phyloP scores from a whole-genome alignment of 2,888 invertebrate genomes.

The Tipula confusa region DNA sequence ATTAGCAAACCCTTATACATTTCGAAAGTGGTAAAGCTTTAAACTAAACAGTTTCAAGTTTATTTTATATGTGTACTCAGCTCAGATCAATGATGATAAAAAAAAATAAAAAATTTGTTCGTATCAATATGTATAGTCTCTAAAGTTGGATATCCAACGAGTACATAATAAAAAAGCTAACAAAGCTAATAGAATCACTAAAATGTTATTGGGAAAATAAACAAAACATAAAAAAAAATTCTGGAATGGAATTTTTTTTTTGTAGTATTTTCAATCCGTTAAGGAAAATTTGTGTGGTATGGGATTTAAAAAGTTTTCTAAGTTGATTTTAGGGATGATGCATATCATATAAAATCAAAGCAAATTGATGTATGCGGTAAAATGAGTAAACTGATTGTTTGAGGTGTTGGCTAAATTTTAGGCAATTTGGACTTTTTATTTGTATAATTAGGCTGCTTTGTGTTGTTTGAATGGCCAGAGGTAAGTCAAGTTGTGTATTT shows the following conservation, averaged over 20 bases:
- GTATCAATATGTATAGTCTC: neutral
- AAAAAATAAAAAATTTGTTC: neutral
- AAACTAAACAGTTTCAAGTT: constrained; percentile 9
- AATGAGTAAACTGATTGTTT: too few relatives aligned
- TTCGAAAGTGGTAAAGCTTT: constrained; percentile 6
- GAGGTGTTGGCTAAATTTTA: too few relatives aligned
- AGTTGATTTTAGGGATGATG: neutral
- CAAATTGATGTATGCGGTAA: neutral
- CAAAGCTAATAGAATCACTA: constrained; percentile 25
- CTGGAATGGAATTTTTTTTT: neutral
- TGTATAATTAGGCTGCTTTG: too few relatives aligned
- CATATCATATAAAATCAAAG: neutral
- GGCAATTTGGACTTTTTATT: too few relatives aligned
- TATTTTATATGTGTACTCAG: neutral
- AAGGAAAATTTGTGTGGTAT: neutral
- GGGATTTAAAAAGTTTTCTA: neutral
- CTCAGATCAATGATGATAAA: constrained; percentile 20
- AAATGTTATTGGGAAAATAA: neutral
- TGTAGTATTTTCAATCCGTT: neutral
- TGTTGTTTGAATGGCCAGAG: too few relatives aligned
- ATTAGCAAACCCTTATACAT: too few relatives aligned
- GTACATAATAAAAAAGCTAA: neutral
- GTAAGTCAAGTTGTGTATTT: too few relatives aligned
- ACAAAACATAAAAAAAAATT: neutral
- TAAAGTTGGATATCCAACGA: neutral